Conservation (phyloP, 2,888 invertebrate species). For the Malthinus seriepunctatus region DNA sequence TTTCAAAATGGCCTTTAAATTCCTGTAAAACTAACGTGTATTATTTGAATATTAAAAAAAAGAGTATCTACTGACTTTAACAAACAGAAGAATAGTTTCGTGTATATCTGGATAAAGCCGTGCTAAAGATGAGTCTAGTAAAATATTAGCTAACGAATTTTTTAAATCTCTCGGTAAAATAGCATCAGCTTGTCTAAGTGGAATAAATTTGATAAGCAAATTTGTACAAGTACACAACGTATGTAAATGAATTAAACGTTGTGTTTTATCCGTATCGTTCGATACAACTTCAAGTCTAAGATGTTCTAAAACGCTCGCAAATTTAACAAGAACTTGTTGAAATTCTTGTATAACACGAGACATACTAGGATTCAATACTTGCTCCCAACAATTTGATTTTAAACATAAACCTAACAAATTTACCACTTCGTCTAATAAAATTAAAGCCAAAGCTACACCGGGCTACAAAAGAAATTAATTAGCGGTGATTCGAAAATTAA, state of each 20-base stretch:
- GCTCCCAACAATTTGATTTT: slow-evolving; percentile 61
- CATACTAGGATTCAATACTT: slow-evolving; percentile 54
- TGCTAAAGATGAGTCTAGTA: slow-evolving; percentile 56
- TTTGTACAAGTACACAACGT: slow-evolving; percentile 52
- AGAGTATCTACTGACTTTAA: slow-evolving; percentile 54
- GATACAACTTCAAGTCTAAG: slow-evolving; percentile 46
- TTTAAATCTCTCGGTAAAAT: slow-evolving; percentile 56
- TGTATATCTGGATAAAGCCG: slow-evolving; percentile 55
- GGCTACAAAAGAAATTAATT: slow-evolving; percentile 51
- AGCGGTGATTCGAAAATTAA: not conserved
- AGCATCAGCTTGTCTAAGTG: slow-evolving; percentile 50
- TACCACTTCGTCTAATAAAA: slow-evolving; percentile 57
- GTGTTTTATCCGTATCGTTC: slow-evolving; percentile 41
- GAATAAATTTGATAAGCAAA: slow-evolving; percentile 52
- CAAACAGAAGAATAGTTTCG: slow-evolving; percentile 52
- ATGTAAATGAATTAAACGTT: slow-evolving; percentile 55
- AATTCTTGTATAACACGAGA: slow-evolving; percentile 59
- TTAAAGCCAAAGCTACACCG: slow-evolving; percentile 56
- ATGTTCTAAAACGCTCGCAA: slow-evolving; percentile 62
- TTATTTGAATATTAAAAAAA: not conserved
- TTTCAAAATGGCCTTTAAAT: slow-evolving; percentile 50
- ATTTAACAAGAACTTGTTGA: slow-evolving; percentile 60
- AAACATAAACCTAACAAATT: slow-evolving; percentile 60
- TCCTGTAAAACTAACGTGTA: slow-evolving; percentile 43
- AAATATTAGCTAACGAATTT: slow-evolving; percentile 49